Percentiles rank a stretch among this genome's conserved stretches.
phyloP scores from a whole-genome alignment of 2,888 invertebrate genomes.

The Cistogaster globosa region DNA sequence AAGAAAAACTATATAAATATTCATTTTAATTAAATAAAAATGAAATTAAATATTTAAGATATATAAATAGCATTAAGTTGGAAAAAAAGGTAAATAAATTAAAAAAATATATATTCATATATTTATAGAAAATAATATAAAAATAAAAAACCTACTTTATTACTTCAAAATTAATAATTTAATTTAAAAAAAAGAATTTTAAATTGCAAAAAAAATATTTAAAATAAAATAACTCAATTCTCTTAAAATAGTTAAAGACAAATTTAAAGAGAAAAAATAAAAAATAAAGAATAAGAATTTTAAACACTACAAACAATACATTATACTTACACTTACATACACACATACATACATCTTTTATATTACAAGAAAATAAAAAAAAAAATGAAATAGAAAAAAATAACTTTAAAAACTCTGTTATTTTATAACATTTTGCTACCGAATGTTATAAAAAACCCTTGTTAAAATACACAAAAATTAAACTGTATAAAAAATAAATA shows the following conservation, averaged over 20 bases:
- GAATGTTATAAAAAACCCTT: conserved; percentile 66
- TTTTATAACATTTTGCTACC: conserved; percentile 66
- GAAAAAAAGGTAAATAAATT: conserved; percentile 1
- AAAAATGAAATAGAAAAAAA: conserved; percentile 36
- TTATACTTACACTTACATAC: background rate
- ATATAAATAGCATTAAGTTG: conserved; percentile 8
- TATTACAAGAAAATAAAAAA: conserved; percentile 60
- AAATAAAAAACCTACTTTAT: conserved; percentile 72
- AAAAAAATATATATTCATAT: conserved; percentile 53
- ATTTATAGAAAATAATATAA: conserved; percentile 66
- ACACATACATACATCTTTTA: conserved; percentile 26
- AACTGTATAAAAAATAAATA: conserved; percentile 72
- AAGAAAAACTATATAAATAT: conserved; percentile 43
- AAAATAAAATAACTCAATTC: conserved; percentile 33
- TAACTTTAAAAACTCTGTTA: conserved; percentile 63
- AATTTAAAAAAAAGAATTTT: conserved; percentile 57
- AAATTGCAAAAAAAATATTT: conserved; percentile 19
- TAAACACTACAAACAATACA: conserved; percentile 22
- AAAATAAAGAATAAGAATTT: conserved; percentile 55
- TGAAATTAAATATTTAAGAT: conserved; percentile 51
- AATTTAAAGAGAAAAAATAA: conserved; percentile 65
- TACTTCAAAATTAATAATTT: conserved; percentile 74
- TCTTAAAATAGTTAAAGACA: conserved; percentile 44
- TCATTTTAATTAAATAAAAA: conserved; percentile 23
- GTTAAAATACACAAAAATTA: conserved; percentile 59